Evolutionary conservation across 1,140 invertebrate genomes (phyloP).

Genomic region (Metaphire vulgaris): DNA sequence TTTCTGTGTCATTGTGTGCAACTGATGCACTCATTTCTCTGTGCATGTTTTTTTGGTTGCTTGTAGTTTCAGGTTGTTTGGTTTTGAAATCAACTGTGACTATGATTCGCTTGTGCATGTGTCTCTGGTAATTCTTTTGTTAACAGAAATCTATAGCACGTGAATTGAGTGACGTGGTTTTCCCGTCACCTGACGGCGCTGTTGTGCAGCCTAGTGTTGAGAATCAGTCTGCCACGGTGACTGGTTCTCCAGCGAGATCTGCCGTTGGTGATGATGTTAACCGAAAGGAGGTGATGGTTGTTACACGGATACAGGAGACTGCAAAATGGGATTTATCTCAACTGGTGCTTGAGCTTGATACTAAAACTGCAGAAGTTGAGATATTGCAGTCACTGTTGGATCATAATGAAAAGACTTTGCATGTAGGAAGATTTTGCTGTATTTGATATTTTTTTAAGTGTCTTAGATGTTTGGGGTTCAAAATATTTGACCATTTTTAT

Average conservation of each 20-base stretch:
- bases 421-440: neutral
- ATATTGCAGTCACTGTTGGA: slow-evolving; percentile 12
- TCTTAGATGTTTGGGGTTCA: no score
- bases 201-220: neutral
- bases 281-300: neutral
- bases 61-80: no score
- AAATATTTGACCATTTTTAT: no score
- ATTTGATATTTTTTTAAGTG: no score
- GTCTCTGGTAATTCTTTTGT: neutral
- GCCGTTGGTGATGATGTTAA: no score
- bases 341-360: slow-evolving; percentile 15
- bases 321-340: slow-evolving; percentile 13
- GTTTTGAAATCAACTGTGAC: no score
- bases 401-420: neutral
- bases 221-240: neutral
- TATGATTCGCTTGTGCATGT: neutral
- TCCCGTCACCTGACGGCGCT: neutral
- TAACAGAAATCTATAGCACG: neutral
- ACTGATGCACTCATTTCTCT: no score
- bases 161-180: neutral
- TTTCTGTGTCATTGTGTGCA: no score
- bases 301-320: slow-evolving; percentile 1
- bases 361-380: slow-evolving; percentile 11
- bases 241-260: neutral
- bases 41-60: neutral